These are phyloP conservation scores for Myotis vivesi DNA, from an alignment of 2,797 vertebrate species.

Conservation along the genomic window DNA sequence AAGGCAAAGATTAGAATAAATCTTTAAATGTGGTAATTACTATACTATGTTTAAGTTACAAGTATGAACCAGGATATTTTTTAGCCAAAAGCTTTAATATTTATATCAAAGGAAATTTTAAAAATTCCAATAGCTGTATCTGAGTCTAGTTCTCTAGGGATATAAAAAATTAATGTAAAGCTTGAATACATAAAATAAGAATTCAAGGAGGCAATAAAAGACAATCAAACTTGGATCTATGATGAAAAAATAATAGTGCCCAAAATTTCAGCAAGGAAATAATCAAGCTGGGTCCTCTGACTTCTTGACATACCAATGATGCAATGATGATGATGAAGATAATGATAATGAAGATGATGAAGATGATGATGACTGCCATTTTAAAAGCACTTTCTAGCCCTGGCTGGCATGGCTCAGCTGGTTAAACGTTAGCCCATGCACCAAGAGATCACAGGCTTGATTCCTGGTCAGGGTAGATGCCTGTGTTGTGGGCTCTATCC, in stretches of 20 bases:
- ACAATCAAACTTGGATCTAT: background rate
- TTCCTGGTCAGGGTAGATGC: background rate
- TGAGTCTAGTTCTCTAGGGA: background rate
- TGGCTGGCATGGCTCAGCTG: background rate
- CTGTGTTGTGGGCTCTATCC: background rate
- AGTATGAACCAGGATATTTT: background rate
- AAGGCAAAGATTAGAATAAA: conserved; percentile 38
- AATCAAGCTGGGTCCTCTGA: background rate
- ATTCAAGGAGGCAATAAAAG: conserved; percentile 8
- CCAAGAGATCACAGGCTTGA: background rate
- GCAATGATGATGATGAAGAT: background rate
- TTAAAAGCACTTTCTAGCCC: background rate
- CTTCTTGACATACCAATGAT: background rate
- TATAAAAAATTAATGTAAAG: background rate
- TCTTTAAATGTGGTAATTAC: background rate
- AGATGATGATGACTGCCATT: background rate
- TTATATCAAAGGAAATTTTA: background rate
- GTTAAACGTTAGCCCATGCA: background rate
- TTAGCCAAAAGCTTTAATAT: background rate
- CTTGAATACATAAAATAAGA: conserved; percentile 24
- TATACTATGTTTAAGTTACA: background rate
- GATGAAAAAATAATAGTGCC: background rate
- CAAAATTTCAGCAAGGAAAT: background rate
- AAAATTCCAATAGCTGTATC: conserved; percentile 16
- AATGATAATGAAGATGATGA: background rate